Percentiles rank a stretch among this genome's conserved stretches.
These are phyloP conservation scores for Rhingia campestris DNA, from an alignment of 2,888 invertebrate genomes.

Conservation along the genomic window DNA sequence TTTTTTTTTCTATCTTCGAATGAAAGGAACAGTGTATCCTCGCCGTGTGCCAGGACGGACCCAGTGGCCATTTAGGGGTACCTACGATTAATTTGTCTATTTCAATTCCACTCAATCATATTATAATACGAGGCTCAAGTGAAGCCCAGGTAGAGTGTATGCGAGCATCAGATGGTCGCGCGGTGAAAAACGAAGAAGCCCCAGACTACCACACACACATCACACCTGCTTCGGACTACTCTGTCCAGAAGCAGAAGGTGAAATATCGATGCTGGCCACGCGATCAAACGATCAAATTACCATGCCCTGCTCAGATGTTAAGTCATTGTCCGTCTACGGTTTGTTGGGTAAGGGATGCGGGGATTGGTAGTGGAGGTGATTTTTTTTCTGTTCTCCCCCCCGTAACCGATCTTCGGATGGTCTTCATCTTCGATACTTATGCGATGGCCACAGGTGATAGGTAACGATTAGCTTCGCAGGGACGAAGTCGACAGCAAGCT, in stretches of 20 bases:
- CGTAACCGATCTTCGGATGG: conserved; percentile 31
- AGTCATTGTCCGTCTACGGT: conserved; percentile 28
- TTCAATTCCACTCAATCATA: conserved; percentile 62
- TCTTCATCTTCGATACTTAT: conserved; percentile 43
- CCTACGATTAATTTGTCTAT: conserved; percentile 67
- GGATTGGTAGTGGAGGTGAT: conserved; percentile 10
- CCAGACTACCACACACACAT: conserved; percentile 60
- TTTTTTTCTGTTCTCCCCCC: conserved; percentile 14
- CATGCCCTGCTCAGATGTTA: conserved; percentile 31
- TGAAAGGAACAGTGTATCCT: conserved; percentile 19
- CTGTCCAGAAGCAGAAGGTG: conserved; percentile 61
- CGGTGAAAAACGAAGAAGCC: not conserved
- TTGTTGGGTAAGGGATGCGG: conserved; percentile 4
- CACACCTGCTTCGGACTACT: conserved; percentile 68
- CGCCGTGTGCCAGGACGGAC: not conserved
- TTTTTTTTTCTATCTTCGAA: conserved; percentile 1
- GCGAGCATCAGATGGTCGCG: conserved; percentile 49
- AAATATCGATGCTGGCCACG: conserved; percentile 71
- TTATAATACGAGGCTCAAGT: not conserved
- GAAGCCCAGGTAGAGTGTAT: conserved; percentile 49
- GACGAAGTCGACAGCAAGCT: conserved; percentile 57
- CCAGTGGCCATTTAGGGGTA: conserved; percentile 48
- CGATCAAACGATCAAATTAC: conserved; percentile 71
- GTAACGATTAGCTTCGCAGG: conserved; percentile 37
- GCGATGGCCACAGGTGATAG: conserved; percentile 54